These are phyloP conservation scores for Tromatobia lineatoria DNA, from an alignment of 2,888 invertebrate species.

Conservation along the genomic window DNA sequence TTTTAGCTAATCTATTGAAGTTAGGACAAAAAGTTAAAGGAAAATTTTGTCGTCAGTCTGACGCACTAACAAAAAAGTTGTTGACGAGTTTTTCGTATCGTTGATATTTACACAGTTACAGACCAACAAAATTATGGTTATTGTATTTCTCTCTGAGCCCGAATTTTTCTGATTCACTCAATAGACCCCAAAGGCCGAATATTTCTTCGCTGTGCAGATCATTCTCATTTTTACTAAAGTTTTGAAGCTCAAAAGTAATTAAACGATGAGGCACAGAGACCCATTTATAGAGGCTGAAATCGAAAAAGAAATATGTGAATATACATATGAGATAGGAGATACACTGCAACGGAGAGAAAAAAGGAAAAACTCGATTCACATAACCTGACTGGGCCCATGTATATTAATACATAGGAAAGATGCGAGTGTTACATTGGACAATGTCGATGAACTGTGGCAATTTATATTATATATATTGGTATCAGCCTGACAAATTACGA, in stretches of 20 bases:
- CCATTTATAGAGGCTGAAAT: constrained; percentile 40
- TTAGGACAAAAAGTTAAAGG: no score
- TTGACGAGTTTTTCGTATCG: no score
- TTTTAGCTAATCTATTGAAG: no score
- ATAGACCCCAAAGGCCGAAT: no score
- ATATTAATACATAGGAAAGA: neutral
- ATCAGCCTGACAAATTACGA: neutral
- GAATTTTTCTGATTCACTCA: no score
- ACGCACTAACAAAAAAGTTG: no score
- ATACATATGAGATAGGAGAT: constrained; percentile 4
- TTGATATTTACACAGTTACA: no score
- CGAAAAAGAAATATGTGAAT: constrained; percentile 17
- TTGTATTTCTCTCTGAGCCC: no score
- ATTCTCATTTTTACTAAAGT: constrained; percentile 36
- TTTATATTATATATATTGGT: neutral
- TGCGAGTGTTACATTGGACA: constrained; percentile 14
- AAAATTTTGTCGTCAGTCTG: no score
- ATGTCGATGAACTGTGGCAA: constrained; percentile 11
- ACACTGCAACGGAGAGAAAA: neutral
- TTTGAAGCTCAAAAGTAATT: constrained; percentile 31
- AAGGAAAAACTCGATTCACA: constrained; percentile 23
- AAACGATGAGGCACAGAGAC: constrained; percentile 26
- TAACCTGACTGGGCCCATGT: neutral
- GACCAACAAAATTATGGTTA: no score
- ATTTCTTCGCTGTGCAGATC: no score